phyloP scores from a whole-genome alignment of 2,113 vertebrate genomes.

The Corythoichthys haematopterus region DNA sequence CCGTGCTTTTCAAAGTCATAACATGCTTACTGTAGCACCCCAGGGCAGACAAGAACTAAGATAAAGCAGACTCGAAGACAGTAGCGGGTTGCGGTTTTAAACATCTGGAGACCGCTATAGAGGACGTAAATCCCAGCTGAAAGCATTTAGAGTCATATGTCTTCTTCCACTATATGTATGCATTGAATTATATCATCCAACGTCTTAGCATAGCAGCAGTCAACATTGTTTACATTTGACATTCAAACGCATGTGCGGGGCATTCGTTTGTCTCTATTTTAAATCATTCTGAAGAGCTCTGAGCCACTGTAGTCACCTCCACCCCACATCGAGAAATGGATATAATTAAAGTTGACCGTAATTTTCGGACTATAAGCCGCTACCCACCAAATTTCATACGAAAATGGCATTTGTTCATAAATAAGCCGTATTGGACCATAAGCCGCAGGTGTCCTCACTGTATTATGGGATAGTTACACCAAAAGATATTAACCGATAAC shows the following conservation, averaged over 20 bases:
- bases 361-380: no score
- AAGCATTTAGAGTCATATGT: background rate
- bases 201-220: background rate
- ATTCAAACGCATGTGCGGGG: background rate
- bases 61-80: background rate
- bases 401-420: no score
- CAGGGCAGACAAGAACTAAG: background rate
- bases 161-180: background rate
- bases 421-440: no score
- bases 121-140: background rate
- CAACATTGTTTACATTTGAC: background rate
- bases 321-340: no score
- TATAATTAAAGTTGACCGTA: no score
- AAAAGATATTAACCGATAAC: no score
- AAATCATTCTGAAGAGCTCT: no score
- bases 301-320: no score
- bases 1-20: background rate
- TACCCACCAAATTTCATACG: no score
- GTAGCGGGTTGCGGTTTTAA: background rate
- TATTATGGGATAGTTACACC: no score
- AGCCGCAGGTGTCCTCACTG: no score
- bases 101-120: constrained; percentile 1
- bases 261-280: no score
- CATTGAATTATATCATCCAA: background rate
- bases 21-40: background rate